Conservation (phyloP, 2,113 vertebrate genomes). For the Crotalus tigris region DNA sequence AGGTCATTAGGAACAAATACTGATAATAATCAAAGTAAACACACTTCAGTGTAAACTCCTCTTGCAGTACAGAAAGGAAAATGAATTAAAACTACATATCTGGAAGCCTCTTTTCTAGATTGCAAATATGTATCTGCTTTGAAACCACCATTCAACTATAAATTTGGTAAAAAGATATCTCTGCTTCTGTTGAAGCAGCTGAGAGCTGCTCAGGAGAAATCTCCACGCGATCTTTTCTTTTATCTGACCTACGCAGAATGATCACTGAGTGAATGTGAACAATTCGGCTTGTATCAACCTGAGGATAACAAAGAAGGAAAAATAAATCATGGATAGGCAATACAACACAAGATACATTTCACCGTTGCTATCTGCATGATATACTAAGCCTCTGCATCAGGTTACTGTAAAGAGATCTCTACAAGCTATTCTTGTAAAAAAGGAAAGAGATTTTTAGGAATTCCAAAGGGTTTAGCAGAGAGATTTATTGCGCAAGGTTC, state of each 20-base stretch:
- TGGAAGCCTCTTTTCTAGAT: background rate
- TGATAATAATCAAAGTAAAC: background rate
- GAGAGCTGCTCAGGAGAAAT: slow-evolving; percentile 98
- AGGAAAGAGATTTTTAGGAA: too few species aligned
- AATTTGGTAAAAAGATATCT: slow-evolving; percentile 80
- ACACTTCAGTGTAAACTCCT: background rate
- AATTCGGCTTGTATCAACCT: slow-evolving; percentile 80
- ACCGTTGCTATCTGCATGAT: background rate
- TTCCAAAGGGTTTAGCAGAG: too few species aligned
- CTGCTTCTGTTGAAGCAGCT: slow-evolving; percentile 92
- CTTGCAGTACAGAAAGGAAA: background rate
- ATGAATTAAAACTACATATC: background rate
- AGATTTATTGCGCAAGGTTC: too few species aligned
- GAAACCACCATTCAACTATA: rapidly evolving
- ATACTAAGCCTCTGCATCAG: background rate
- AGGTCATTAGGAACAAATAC: background rate
- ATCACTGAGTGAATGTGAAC: slow-evolving; percentile 97
- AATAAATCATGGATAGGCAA: background rate
- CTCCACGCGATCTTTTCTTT: slow-evolving; percentile 95
- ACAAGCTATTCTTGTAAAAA: background rate
- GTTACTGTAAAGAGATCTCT: background rate
- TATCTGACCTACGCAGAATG: slow-evolving; percentile 93
- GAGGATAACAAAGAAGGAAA: background rate
- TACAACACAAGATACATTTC: background rate
- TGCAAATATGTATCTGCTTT: background rate